These are phyloP conservation scores for Gorsachius goisagi DNA, from an alignment of 2,113 vertebrate genomes.

Conservation along the genomic window DNA sequence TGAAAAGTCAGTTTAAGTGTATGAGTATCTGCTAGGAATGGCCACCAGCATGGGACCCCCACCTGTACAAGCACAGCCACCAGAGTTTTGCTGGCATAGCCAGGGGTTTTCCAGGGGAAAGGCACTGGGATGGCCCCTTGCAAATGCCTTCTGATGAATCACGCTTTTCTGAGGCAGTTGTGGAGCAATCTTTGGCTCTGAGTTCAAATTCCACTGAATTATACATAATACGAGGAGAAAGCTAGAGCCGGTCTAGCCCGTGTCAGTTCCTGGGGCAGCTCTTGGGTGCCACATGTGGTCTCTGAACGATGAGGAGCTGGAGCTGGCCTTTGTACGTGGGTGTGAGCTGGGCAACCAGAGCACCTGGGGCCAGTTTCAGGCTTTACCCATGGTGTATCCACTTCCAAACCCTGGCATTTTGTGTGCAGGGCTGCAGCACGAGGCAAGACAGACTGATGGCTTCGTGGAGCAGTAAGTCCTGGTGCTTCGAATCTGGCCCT, in stretches of 20 bases:
- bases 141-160: conserved; percentile 12
- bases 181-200: neutral
- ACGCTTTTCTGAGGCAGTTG: neutral
- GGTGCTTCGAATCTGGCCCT: neutral
- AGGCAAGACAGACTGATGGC: neutral
- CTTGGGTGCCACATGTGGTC: neutral
- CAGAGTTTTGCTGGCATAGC: neutral
- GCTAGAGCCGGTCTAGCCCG: neutral
- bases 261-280: neutral
- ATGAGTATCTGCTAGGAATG: neutral
- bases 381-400: accelerated
- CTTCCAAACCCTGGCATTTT: neutral
- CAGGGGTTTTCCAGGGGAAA: neutral
- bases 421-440: neutral
- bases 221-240: neutral
- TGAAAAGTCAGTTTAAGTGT: neutral
- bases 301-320: neutral
- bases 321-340: neutral
- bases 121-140: neutral
- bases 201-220: neutral
- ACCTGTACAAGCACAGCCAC: neutral
- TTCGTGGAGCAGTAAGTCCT: accelerated
- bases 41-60: neutral
- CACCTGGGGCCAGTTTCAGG: neutral
- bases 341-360: neutral